These are phyloP conservation scores for Empis stercorea DNA, from an alignment of 2,888 invertebrate species.

Conservation along the genomic window DNA sequence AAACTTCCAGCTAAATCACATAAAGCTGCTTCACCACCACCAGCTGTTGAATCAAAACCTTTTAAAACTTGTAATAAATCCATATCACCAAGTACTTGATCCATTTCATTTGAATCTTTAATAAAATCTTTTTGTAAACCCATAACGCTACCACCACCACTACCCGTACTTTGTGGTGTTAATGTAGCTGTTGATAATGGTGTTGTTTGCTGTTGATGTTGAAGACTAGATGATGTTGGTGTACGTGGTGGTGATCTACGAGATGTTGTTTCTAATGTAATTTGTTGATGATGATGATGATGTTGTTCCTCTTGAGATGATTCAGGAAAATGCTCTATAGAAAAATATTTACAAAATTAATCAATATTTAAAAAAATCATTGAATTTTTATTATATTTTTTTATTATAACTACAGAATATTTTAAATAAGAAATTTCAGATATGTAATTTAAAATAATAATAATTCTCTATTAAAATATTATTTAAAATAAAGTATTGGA, in stretches of 20 bases:
- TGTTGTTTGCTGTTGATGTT: constrained; percentile 1
- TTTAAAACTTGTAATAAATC: constrained; percentile 66
- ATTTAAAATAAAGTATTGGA: too few relatives aligned
- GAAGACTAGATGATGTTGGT: constrained; percentile 4
- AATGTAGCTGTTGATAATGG: constrained; percentile 11
- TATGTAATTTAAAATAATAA: too few relatives aligned
- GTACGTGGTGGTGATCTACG: constrained; percentile 12
- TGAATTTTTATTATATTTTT: too few relatives aligned
- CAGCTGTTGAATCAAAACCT: constrained; percentile 45
- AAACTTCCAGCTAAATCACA: constrained; percentile 31
- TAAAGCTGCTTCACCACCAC: constrained; percentile 20
- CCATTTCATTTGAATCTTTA: constrained; percentile 49
- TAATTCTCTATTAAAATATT: too few relatives aligned
- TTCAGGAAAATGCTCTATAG: not conserved
- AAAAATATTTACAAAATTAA: not conserved
- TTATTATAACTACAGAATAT: too few relatives aligned
- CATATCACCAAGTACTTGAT: constrained; percentile 53
- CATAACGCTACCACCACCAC: constrained; percentile 33
- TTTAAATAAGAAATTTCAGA: too few relatives aligned
- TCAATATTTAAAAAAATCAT: too few relatives aligned
- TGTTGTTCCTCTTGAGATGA: not conserved
- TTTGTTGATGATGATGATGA: too few relatives aligned
- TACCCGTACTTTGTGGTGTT: constrained; percentile 23
- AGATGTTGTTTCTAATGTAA: constrained; percentile 12
- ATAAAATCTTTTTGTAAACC: constrained; percentile 43